Evolutionary conservation across 1,140 invertebrate genomes (phyloP), one percentile per base, ranked within the genome.

Genomic region (Drosophila kurseongensis): DNA sequence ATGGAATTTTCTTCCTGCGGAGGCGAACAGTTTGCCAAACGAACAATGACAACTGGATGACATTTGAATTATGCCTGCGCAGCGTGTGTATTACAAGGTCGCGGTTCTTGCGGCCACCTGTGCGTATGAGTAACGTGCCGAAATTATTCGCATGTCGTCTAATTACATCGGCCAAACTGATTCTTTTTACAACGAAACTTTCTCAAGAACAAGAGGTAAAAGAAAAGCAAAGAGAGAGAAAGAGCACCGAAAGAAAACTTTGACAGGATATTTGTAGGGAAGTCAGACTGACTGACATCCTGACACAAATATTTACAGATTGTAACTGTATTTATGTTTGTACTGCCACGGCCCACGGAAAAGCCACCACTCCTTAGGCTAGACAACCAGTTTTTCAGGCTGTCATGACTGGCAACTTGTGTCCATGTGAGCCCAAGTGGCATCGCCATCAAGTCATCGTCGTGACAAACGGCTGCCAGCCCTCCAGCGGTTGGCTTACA

Each of bases 41-140:
- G 65, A 79, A 55, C 55, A 66, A 75, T 45, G 61, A 52, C 72
- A 75, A 68, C 56, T 48, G 56, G 58, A 48, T 72, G 76, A 83
- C 80, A 72, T 75, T 80, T 83, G 76, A 84, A 57, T 75, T 75
- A 80, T 75, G 41, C 44, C 38, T 13, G 36, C 42, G n/a, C 65
- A 71, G 35, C 67, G 42, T 55, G 66, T 75, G 62, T 63, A 60
- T 67, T 51, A 66, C 74, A 75, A 75, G 75, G 76, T 73, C 41
- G 50, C 44, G 56, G 59, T 23, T 40, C 36, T 14, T 27, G 47
- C 13, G 42, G 51, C 54, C 75, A 84, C 75, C 71, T 59, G 66
- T 27, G 78, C 78, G 78, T 77, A 77, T 81, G 71, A 38, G 80
- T 44, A 52, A 84, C 69, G 40, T 74, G 48, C 29, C 18, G n/a